These are phyloP conservation scores for Drosophila nebulosa DNA, from an alignment of 1,140 invertebrate genomes.

Conservation along the genomic window DNA sequence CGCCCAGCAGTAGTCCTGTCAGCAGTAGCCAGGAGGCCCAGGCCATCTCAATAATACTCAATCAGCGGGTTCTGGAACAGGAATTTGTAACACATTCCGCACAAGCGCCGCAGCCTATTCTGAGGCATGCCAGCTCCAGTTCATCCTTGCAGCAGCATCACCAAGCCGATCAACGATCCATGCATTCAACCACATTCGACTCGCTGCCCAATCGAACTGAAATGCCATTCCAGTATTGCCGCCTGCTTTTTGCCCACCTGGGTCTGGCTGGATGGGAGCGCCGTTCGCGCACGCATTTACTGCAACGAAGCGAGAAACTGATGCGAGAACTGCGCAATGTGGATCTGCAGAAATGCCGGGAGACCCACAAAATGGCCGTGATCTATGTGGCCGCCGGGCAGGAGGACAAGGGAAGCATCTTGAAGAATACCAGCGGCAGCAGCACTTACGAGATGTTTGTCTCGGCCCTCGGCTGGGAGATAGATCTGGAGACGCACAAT, in stretches of 20 bases:
- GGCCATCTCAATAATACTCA: slow-evolving; percentile 91
- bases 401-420: slow-evolving; percentile 96
- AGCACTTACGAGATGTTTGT: slow-evolving; percentile 97
- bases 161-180: slow-evolving; percentile 50
- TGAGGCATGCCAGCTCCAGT: slow-evolving; percentile 39
- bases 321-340: slow-evolving; percentile 95
- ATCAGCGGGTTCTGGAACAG: slow-evolving; percentile 89
- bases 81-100: slow-evolving; percentile 84
- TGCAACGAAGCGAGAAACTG: slow-evolving; percentile 94
- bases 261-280: slow-evolving; percentile 95
- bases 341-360: slow-evolving; percentile 94
- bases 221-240: slow-evolving; percentile 89
- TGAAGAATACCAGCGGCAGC: slow-evolving; percentile 92
- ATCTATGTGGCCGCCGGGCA: slow-evolving; percentile 98
- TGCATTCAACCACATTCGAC: slow-evolving; percentile 63
- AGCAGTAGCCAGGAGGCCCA: slow-evolving; percentile 88
- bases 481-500: slow-evolving; percentile 95
- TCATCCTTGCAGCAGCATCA: slow-evolving; percentile 24
- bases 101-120: slow-evolving; percentile 46
- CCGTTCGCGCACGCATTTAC: slow-evolving; percentile 90
- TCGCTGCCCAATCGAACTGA: slow-evolving; percentile 66
- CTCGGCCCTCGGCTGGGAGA: slow-evolving; percentile 96
- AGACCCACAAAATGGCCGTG: slow-evolving; percentile 99
- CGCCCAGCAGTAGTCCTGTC: slow-evolving; percentile 86
- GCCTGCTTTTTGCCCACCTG: slow-evolving; percentile 93